Conservation (phyloP, 2,888 invertebrate species). For the Caenorhabditis plicata region DNA sequence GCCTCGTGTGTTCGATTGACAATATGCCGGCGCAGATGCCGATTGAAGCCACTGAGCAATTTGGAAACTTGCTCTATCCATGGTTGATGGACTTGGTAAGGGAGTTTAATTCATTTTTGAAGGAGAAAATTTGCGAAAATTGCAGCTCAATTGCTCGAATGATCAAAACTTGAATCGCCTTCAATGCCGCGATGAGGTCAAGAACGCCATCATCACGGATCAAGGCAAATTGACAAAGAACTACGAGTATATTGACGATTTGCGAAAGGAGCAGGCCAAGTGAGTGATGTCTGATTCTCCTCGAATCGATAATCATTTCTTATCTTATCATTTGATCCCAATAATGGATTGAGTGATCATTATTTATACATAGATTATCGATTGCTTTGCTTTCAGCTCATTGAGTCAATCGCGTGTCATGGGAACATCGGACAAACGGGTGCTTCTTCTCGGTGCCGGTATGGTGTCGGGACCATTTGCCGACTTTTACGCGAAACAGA, state of each 20-base stretch:
- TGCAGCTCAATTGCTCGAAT: constrained; percentile 58
- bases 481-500: constrained; percentile 84
- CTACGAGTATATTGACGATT: constrained; percentile 89
- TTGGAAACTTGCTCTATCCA: constrained; percentile 87
- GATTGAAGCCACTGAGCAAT: constrained; percentile 93
- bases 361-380: no score
- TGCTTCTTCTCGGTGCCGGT: constrained; percentile 91
- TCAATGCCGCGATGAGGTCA: constrained; percentile 64
- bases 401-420: constrained; percentile 76
- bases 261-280: constrained; percentile 70
- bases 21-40: constrained; percentile 99
- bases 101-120: no score
- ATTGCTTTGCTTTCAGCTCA: constrained; percentile 68
- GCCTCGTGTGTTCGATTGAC: constrained; percentile 98
- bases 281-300: constrained; percentile 13
- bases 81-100: constrained; percentile 86
- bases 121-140: no score
- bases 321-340: not conserved
- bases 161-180: constrained; percentile 58
- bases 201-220: constrained; percentile 86
- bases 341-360: no score
- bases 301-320: not conserved
- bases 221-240: constrained; percentile 88
- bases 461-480: constrained; percentile 90
- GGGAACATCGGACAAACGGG: constrained; percentile 66